Evolutionary conservation across 2,797 vertebrate genomes (phyloP).

Genomic region (Cirrhinus mrigala): DNA sequence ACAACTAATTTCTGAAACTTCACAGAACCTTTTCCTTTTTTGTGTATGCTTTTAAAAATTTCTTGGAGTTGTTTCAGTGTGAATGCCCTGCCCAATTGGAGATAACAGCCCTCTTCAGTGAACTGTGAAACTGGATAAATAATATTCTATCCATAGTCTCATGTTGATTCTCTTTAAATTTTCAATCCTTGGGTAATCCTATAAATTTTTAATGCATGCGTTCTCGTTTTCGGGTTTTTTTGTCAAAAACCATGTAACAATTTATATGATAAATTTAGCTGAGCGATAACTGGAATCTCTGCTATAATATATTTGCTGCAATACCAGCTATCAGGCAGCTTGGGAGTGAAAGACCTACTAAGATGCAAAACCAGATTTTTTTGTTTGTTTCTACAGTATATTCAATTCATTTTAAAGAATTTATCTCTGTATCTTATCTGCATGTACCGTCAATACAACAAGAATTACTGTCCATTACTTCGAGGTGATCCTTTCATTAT

Average conservation of each 20-base stretch:
- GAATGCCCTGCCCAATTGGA: neutral
- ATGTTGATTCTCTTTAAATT: conserved; percentile 10
- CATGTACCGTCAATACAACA: neutral
- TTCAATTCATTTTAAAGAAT: neutral
- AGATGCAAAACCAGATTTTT: neutral
- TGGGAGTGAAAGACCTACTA: neutral
- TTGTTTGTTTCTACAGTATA: conserved; percentile 4
- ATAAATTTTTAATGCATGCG: neutral
- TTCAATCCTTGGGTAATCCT: conserved; percentile 3
- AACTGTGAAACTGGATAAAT: conserved; percentile 27
- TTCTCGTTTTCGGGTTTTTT: neutral
- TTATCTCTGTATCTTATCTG: neutral
- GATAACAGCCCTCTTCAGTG: neutral
- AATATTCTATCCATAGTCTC: neutral
- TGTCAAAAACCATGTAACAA: neutral
- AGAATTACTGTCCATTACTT: neutral
- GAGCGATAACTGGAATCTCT: neutral
- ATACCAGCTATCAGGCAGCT: neutral
- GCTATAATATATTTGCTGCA: neutral
- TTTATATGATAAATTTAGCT: neutral
- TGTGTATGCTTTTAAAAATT: neutral
- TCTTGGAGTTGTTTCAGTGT: neutral
- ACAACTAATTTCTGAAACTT: neutral
- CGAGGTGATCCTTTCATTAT: neutral
- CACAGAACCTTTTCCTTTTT: neutral